A percentile compares a stretch with the other conserved stretches of the same genome.
Conservation (phyloP, 2,113 vertebrate genomes). For the Cavia porcellus region DNA sequence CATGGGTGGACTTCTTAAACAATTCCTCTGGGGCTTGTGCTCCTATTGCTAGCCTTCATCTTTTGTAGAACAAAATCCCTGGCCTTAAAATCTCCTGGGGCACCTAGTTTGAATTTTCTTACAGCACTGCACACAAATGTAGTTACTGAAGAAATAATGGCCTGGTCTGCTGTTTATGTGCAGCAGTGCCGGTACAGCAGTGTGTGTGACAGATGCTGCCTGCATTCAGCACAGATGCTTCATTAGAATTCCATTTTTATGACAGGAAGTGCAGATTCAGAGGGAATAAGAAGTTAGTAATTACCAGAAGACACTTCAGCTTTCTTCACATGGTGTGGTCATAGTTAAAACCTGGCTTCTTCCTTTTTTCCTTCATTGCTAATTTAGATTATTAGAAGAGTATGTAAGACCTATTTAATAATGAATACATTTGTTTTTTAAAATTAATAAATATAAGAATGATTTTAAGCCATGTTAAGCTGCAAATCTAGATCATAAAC, state of each 20-base stretch:
- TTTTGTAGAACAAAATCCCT: background rate
- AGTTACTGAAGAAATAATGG: background rate
- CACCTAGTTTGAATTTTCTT: background rate
- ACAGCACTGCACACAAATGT: background rate
- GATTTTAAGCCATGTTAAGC: slow-evolving; percentile 34
- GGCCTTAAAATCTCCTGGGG: background rate
- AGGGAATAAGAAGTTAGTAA: background rate
- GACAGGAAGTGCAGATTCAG: background rate
- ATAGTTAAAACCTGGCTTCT: slow-evolving; percentile 3
- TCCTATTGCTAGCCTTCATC: background rate
- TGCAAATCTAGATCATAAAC: background rate
- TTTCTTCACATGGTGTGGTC: background rate
- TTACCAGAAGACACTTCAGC: background rate
- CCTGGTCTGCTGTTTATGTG: background rate
- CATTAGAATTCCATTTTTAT: background rate
- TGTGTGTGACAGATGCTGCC: background rate
- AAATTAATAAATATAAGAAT: slow-evolving; percentile 7
- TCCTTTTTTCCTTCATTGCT: background rate
- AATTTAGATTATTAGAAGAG: slow-evolving; percentile 7
- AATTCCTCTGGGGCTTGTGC: background rate
- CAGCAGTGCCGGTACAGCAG: no score
- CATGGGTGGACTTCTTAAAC: background rate
- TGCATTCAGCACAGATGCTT: background rate
- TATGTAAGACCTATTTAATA: background rate
- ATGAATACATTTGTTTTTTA: slow-evolving; percentile 26